Evolutionary conservation across 2,888 invertebrate genomes (phyloP).

Genomic region (Drosophila neonasuta): DNA sequence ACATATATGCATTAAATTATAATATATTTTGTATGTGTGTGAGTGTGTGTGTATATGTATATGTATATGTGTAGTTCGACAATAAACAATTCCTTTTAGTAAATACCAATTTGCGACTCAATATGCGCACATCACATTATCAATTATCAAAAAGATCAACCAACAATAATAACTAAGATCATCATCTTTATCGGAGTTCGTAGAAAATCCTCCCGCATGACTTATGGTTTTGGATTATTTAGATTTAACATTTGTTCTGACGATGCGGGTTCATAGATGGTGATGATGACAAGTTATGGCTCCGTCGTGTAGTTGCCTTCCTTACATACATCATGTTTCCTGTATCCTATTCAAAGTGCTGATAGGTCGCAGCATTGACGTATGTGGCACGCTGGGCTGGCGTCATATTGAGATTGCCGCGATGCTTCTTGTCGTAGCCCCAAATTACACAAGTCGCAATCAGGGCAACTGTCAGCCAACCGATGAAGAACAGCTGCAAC

Average conservation of each 20-base stretch:
- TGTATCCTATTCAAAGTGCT: conserved; percentile 60
- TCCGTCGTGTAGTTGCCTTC: no score
- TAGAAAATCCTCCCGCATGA: conserved; percentile 1
- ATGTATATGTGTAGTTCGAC: conserved; percentile 15
- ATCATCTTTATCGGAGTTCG: conserved; percentile 4
- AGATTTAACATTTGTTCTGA: neutral
- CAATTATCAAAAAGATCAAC: conserved; percentile 30
- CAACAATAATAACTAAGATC: neutral
- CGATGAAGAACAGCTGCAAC: conserved; percentile 95
- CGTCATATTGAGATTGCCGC: conserved; percentile 89
- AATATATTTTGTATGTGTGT: conserved; percentile 31
- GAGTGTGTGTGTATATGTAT: conserved; percentile 14
- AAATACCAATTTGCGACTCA: conserved; percentile 67
- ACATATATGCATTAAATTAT: conserved; percentile 61
- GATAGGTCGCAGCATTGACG: conserved; percentile 54
- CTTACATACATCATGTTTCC: no score
- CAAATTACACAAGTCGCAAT: conserved; percentile 88
- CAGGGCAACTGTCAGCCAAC: conserved; percentile 90
- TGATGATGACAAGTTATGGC: neutral
- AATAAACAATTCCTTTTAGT: conserved; percentile 60
- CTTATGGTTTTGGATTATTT: neutral
- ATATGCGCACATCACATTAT: conserved; percentile 70
- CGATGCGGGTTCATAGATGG: conserved; percentile 1
- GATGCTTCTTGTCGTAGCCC: conserved; percentile 86
- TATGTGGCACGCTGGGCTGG: conserved; percentile 83